Base-by-base conservation (phyloP, 1,140 invertebrate species). In the Maconellicoccus hirsutus region DNA sequence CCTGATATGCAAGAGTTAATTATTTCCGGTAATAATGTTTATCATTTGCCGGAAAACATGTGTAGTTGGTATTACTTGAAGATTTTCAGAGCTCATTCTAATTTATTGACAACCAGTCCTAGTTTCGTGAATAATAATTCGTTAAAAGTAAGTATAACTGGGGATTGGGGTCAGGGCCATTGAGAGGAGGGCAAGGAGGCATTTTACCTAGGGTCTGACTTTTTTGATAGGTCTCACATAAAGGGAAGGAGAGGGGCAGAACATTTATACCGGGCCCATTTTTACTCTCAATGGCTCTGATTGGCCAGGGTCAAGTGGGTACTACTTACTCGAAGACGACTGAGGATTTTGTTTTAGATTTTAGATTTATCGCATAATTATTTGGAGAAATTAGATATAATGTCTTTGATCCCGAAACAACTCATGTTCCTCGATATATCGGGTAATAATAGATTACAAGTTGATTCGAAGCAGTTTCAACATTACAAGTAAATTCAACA, bases 341-440 rank as follows among this genome's bases (percentile, higher is more conserved):
- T n/a, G n/a, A 38, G 14, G 33, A 38, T 70, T 72, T 23, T 73
- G 29, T 74, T 75, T 23, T 61, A 84, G 83, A 88, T 93, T 39
- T 79, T 93, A 38, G 91, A 93, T 81, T 81, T 93, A 71, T 90
- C 91, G 0, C 90, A 93, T 75, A 93, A 93, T 78, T 88, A 91
- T 78, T 78, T 93, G 59, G 89, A 91, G 76, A 84, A 85, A 71
- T 83, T 93, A 59, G 89, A 92, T 79, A 79, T 93, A 71, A 83
- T 86, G 42, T 82, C 85, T 0, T 76, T 93, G 25, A 87, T 92
- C 29, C 88, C 90, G 22, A 86, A 89, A 59, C 89, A 91, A 77
- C 80, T 93, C 10, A 89, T 91, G 76, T 92, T 91, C 78, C 79
- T 93, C 39, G 91, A 93, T 76, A 84, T 93, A 75, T 92, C 90